A percentile compares a stretch with the other conserved stretches of the same genome.
phyloP scores from a whole-genome alignment of 2,113 vertebrate genomes.

The Excalfactoria chinensis region DNA sequence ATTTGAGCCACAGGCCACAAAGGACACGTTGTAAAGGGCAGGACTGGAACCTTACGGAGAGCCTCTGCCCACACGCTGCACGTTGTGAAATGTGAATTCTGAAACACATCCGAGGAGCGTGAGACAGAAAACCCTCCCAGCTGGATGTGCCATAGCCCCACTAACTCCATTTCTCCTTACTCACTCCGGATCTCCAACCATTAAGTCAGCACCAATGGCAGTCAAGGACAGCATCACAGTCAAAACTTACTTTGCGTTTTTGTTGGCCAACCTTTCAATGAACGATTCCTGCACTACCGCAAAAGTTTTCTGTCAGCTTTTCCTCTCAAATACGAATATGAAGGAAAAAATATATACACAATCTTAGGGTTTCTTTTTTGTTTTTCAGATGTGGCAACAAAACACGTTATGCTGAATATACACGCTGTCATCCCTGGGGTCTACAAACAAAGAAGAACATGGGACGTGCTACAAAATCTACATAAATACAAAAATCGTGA shows the following conservation, averaged over 20 bases:
- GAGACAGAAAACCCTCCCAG: slow-evolving; percentile 31
- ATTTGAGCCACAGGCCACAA: slow-evolving; percentile 56
- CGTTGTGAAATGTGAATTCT: slow-evolving; percentile 40
- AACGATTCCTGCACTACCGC: slow-evolving; percentile 46
- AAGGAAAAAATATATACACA: not conserved
- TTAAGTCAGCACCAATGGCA: slow-evolving; percentile 1
- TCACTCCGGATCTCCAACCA: slow-evolving; percentile 24
- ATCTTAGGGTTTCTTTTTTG: not conserved
- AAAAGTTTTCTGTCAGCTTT: slow-evolving; percentile 16
- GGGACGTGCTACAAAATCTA: slow-evolving; percentile 20
- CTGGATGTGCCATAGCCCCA: slow-evolving; percentile 45
- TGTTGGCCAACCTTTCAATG: slow-evolving; percentile 52
- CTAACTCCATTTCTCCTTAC: slow-evolving; percentile 37
- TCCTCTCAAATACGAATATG: slow-evolving; percentile 48
- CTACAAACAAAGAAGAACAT: slow-evolving; percentile 1
- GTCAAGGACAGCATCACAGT: slow-evolving; percentile 54
- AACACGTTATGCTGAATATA: slow-evolving; percentile 9
- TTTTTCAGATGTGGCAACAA: slow-evolving; percentile 30
- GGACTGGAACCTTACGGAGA: slow-evolving; percentile 41
- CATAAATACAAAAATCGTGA: slow-evolving; percentile 58
- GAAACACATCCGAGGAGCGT: not conserved
- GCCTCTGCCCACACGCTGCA: not conserved
- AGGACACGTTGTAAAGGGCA: slow-evolving; percentile 39
- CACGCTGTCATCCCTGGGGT: not conserved
- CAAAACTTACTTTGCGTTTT: slow-evolving; percentile 51